phyloP scores from a whole-genome alignment of 2,888 invertebrate species.

The Opisthograptis luteolata region DNA sequence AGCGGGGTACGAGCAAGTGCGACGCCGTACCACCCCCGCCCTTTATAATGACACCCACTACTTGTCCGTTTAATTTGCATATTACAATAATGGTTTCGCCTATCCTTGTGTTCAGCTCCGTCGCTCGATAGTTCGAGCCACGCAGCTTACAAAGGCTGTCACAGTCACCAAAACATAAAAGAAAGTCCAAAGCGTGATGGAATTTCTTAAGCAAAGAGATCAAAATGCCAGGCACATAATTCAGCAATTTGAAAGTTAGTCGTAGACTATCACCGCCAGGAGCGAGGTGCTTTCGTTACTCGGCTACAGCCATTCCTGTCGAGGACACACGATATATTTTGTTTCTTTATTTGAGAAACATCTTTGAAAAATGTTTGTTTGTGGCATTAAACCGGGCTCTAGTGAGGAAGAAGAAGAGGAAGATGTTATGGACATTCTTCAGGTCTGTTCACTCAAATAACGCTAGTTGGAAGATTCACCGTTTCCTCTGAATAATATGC shows the following conservation, averaged over 20 bases:
- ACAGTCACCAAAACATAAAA: conserved; percentile 13
- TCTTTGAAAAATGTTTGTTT: conserved; percentile 79
- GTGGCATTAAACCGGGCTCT: conserved; percentile 81
- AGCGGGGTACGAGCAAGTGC: conserved; percentile 48
- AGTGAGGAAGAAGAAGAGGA: conserved; percentile 85
- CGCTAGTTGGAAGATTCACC: neutral
- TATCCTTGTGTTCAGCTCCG: conserved; percentile 51
- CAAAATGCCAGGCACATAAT: neutral
- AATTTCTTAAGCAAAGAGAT: neutral
- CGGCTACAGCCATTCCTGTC: neutral
- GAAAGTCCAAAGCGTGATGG: conserved; percentile 1
- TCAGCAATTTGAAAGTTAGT: neutral
- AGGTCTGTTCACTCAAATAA: conserved; percentile 55
- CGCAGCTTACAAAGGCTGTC: conserved; percentile 46
- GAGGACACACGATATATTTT: neutral
- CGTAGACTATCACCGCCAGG: neutral
- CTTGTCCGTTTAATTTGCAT: conserved; percentile 78
- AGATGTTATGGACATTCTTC: conserved; percentile 80
- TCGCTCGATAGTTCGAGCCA: conserved; percentile 51
- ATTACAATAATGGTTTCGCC: conserved; percentile 64
- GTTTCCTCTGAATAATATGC: neutral
- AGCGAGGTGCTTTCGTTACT: neutral
- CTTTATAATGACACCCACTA: conserved; percentile 68
- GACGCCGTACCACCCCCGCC: conserved; percentile 68
- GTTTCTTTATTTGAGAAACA: neutral